Evolutionary conservation across 1,140 invertebrate genomes (phyloP).

Genomic region (Papilio xuthus): DNA sequence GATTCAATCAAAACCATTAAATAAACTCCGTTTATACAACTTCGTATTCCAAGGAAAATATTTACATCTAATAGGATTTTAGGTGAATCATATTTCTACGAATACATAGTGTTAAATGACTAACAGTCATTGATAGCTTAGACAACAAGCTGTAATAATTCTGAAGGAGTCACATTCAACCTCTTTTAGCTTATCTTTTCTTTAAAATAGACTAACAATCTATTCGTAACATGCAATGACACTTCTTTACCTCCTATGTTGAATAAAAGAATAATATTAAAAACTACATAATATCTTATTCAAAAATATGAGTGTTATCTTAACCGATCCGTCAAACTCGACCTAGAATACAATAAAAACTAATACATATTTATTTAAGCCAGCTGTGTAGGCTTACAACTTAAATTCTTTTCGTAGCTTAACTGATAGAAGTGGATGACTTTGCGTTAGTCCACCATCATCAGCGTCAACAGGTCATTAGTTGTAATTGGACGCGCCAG

Average conservation of each 20-base stretch:
- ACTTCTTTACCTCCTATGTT: neutral
- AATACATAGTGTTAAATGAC: conserved; percentile 8
- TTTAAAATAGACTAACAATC: too few species aligned
- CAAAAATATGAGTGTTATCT: neutral
- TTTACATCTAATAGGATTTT: conserved; percentile 6
- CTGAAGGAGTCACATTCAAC: neutral
- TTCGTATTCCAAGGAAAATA: neutral
- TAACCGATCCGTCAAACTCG: neutral
- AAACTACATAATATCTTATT: conserved; percentile 8
- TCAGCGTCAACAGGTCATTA: conserved; percentile 45
- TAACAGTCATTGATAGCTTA: neutral
- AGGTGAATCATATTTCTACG: conserved; percentile 4
- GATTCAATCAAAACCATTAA: conserved; percentile 14
- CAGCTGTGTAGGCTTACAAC: conserved; percentile 4
- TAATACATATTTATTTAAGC: conserved; percentile 11
- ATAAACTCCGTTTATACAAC: neutral
- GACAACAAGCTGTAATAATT: neutral
- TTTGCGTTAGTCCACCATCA: neutral
- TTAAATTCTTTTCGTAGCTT: neutral
- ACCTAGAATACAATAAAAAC: neutral
- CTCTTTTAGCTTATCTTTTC: neutral
- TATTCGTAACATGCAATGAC: too few species aligned
- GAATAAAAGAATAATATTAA: neutral
- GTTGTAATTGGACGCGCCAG: conserved; percentile 52
- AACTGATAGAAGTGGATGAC: conserved; percentile 1